A percentile compares a stretch with the other conserved stretches of the same genome.
These are phyloP conservation scores for Gulo gulo DNA, from an alignment of 2,113 vertebrate species.

Conservation along the genomic window DNA sequence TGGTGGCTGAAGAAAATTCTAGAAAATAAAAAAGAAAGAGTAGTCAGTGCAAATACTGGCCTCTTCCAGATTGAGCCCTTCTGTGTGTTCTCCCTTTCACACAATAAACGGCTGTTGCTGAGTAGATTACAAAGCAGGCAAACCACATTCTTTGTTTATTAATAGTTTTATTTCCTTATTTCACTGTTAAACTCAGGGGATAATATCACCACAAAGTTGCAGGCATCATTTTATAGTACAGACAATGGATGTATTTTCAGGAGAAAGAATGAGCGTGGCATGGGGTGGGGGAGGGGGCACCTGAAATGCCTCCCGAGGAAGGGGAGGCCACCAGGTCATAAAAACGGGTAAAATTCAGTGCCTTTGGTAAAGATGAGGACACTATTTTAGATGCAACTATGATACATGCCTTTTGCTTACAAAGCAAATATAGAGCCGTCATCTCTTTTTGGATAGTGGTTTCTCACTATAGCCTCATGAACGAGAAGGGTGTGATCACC, in stretches of 20 bases:
- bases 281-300: not conserved
- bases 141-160: not conserved
- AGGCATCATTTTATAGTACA: constrained; percentile 46
- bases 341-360: constrained; percentile 26
- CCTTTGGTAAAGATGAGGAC: not conserved
- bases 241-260: constrained; percentile 27
- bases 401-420: constrained; percentile 41
- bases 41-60: not conserved
- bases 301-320: constrained; percentile 36
- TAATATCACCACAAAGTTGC: constrained; percentile 54
- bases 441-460: constrained; percentile 46
- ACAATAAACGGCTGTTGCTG: not conserved
- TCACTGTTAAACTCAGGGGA: not conserved
- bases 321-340: not conserved
- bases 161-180: constrained; percentile 52
- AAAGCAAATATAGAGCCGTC: constrained; percentile 53
- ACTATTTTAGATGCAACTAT: not conserved
- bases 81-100: not conserved
- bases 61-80: not conserved
- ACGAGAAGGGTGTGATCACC: constrained; percentile 36
- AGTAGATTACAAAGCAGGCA: constrained; percentile 9
- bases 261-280: not conserved
- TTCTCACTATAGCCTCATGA: constrained; percentile 52
- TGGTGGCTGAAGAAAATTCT: not conserved
- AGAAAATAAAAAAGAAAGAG: not conserved